These are phyloP conservation scores for Stictonetta naevosa DNA, from an alignment of 2,113 vertebrate species.

Conservation along the genomic window DNA sequence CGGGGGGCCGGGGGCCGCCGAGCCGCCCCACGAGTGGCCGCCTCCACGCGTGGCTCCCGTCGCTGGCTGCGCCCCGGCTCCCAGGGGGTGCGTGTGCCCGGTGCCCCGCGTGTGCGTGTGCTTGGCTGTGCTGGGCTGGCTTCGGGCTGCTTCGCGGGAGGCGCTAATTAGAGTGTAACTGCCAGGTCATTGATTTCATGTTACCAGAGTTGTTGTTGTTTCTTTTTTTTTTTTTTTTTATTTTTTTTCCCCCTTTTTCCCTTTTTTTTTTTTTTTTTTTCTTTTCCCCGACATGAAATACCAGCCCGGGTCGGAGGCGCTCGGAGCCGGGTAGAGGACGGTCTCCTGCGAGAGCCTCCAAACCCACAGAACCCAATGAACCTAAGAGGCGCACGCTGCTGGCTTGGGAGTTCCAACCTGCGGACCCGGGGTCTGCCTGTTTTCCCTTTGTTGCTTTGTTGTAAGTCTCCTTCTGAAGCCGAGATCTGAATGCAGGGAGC, in stretches of 20 bases:
- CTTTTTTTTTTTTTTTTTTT: too few species aligned
- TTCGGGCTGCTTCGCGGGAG: constrained; percentile 56
- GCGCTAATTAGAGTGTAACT: constrained; percentile 72
- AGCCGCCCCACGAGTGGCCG: too few species aligned
- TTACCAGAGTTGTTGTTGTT: constrained; percentile 33
- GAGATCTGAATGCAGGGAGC: constrained; percentile 36
- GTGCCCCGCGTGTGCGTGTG: not conserved
- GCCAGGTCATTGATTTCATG: constrained; percentile 68
- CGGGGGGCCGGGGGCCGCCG: too few species aligned
- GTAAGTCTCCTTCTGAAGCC: constrained; percentile 19
- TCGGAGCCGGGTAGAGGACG: not conserved
- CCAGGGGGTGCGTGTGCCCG: not conserved
- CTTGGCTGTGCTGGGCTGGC: constrained; percentile 1
- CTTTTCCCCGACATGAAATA: not conserved
- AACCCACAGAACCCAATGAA: constrained; percentile 25
- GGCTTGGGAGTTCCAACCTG: constrained; percentile 13
- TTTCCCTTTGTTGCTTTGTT: constrained; percentile 66
- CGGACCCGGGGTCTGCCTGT: not conserved
- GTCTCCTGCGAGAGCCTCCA: not conserved
- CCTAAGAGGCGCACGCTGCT: not conserved
- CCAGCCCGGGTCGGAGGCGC: not conserved
- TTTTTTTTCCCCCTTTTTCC: too few species aligned
- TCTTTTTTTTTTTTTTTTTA: fast-evolving
- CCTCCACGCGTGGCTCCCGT: too few species aligned
- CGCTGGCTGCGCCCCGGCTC: not conserved